Base-by-base conservation (phyloP, 1,140 invertebrate genomes). In the Apocrypta bakeri region DNA sequence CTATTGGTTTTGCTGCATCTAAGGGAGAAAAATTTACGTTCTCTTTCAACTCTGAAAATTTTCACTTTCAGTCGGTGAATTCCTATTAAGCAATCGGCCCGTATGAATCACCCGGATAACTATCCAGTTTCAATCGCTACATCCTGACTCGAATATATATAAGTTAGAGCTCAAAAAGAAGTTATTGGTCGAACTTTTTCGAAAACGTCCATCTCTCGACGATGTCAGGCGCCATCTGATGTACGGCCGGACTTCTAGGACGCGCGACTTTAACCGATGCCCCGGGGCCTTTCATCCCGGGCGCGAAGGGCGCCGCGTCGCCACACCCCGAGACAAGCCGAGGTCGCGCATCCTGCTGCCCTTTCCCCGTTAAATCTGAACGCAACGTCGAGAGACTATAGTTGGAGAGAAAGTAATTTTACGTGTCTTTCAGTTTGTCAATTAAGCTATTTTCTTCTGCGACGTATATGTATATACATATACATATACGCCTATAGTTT, bases 231-330 rank as follows among this genome's bases (percentile, higher is more conserved):
- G 37, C 76, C 76, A 69, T 31, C 64, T 79, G 69, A 79, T 79
- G 42, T 69, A 27, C 64, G 14, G 24, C 3, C 12, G 76, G 73
- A 8, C 11, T 56, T 56, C 48, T n/a, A 17, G 7, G 56, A 4
- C 29, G n/a, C 14, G 25, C 21, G 21, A 78, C 37, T 37, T 68
- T 17, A 63, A 33, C 31, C 68, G 66, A 14, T 71, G 24, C n/a
- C 29, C 85, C 84, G 86, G 84, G 86, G 86, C 86, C 85, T 88
- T 86, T 88, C 86, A 89, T 90, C 87, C 85, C 77, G 84, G 84
- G 86, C 84, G 83, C 79, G 72, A 82, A 85, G 83, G 82, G 85
- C 24, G 86, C 85, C 72, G 84, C 69, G 31, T 56, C 66, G 24
- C 69, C 24, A n/a, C 24, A 48, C 40, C 56, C 63, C 14, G 42